Percentiles rank a stretch among this genome's conserved stretches.
Conservation (phyloP, 2,888 invertebrate genomes). For the Hydropsyche betteni region DNA sequence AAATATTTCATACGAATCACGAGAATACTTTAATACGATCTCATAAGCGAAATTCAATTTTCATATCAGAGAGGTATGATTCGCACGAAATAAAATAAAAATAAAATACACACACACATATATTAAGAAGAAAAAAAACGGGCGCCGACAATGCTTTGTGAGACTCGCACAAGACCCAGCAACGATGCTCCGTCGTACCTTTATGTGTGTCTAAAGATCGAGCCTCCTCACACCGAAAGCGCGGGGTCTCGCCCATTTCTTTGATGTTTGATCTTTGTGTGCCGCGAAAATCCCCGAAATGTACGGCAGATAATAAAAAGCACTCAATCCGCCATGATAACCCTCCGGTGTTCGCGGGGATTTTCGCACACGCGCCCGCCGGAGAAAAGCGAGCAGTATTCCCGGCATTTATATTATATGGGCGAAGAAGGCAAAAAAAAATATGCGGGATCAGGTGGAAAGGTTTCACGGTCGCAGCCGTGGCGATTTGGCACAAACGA, state of each 20-base stretch:
- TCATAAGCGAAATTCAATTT: no score
- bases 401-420: no score
- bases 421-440: no score
- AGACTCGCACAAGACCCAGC: background rate
- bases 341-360: slow-evolving; percentile 10
- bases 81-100: no score
- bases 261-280: slow-evolving; percentile 40
- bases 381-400: background rate
- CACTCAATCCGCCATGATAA: slow-evolving; percentile 38
- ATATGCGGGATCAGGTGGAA: no score
- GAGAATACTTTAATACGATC: no score
- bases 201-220: slow-evolving; percentile 24
- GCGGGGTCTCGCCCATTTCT: background rate
- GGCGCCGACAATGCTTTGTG: slow-evolving; percentile 27
- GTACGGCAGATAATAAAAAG: slow-evolving; percentile 39
- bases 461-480: no score
- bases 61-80: no score
- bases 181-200: slow-evolving; percentile 15
- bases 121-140: no score
- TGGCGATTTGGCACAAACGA: no score
- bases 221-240: background rate
- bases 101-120: no score
- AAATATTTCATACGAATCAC: no score
- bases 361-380: background rate
- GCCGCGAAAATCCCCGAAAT: slow-evolving; percentile 35